Evolutionary conservation across 2,797 vertebrate genomes (phyloP).

Genomic region (Melanotaenia pygmaea): DNA sequence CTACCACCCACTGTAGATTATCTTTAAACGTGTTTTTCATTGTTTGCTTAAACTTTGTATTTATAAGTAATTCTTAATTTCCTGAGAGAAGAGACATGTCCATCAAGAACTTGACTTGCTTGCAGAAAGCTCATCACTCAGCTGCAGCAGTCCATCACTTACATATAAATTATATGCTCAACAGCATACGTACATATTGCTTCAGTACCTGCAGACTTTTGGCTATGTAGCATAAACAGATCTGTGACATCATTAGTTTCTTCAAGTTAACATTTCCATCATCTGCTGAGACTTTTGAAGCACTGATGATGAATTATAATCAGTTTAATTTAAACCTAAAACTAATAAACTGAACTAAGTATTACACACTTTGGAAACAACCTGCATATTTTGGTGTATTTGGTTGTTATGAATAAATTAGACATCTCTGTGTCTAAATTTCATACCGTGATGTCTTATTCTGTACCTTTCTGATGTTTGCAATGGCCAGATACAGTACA

Average conservation of each 20-base stretch:
- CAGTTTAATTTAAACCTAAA: conserved; percentile 19
- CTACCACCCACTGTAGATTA: background rate
- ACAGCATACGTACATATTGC: background rate
- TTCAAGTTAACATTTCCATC: conserved; percentile 7
- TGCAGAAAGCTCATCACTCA: background rate
- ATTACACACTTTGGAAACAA: conserved; percentile 8
- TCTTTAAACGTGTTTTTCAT: background rate
- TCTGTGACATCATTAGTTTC: conserved; percentile 3
- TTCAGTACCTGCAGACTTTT: conserved; percentile 15
- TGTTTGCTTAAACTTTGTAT: background rate
- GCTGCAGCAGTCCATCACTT: background rate
- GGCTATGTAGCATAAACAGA: background rate
- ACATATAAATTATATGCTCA: background rate
- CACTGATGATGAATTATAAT: background rate
- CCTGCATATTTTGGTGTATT: conserved; percentile 6
- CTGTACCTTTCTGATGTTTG: conserved; percentile 55
- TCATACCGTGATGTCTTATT: conserved; percentile 49
- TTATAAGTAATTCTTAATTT: background rate
- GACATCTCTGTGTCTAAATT: conserved; percentile 22
- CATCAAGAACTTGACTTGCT: too few species aligned
- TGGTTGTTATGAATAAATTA: conserved; percentile 14
- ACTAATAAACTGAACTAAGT: conserved; percentile 32
- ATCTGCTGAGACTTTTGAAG: background rate
- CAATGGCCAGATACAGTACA: conserved; percentile 91
- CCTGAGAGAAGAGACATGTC: background rate